Evolutionary conservation across 2,113 vertebrate genomes (phyloP), one percentile per base, ranked within the genome.

Genomic region (Emydura subglobosa): DNA sequence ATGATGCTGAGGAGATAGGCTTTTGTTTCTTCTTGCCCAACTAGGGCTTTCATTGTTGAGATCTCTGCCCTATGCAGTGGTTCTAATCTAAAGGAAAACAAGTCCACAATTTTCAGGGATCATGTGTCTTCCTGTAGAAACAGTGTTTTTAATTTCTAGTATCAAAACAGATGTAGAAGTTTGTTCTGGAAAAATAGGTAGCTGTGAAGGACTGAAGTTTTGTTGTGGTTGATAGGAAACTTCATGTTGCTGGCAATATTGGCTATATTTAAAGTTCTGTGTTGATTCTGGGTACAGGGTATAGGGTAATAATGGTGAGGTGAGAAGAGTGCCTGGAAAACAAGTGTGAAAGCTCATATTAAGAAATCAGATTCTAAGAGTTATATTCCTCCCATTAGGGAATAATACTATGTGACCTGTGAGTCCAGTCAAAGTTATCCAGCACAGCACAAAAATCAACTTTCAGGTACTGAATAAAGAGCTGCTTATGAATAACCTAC

Each of bases 401-500:
- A 90, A 76, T 44, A 85, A 50, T 34, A 9, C 27, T n/a, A 3
- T 22, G 47, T 44, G 91, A 44, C 7, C 27, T 79, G n/a, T 24
- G 7, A 91, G 31, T 47, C 86, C 54, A 76, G 68, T 78, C 92
- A 90, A 89, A 92, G 59, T 42, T 81, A 24, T 12, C 5, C 25
- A 91, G 10, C 9, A n/a, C 24, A 54, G 49, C 44, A 89, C 76
- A 82, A 93, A 94, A 94, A 86, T 89, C 72, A 78, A 6, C 74
- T 78, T 47, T 42, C 25, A 92, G 57, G 89, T 8, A 34, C 2
- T 25, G 87, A 76, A 89, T 47, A 27, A 95, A 27, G 53, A 86
- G 53, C 2, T 94, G 21, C n/a, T 94, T 14, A 78, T 49, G 9
- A 96, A 96, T 86, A 86, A 91, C 25, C 74, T 47, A 47, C 74